Conservation (phyloP, 23 tunicate genomes). For the Halocynthia aurantium region DNA sequence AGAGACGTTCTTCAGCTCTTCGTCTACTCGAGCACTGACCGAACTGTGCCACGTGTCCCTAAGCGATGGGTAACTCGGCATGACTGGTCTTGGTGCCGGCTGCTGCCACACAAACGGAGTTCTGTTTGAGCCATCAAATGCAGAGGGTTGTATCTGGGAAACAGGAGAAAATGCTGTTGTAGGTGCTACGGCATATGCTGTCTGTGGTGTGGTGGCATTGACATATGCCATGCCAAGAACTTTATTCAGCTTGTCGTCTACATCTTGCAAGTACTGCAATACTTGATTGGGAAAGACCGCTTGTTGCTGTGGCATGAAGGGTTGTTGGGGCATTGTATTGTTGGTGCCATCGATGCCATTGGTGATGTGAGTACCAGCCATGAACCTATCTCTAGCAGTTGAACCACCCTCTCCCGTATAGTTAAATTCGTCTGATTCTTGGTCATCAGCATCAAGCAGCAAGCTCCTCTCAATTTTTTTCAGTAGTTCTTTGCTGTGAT, state of each 20-base stretch:
- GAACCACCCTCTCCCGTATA: not conserved
- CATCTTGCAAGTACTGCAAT: constrained; percentile 61
- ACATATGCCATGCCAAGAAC: constrained; percentile 34
- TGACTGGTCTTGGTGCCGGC: not conserved
- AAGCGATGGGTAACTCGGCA: not conserved
- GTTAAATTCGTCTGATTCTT: not conserved
- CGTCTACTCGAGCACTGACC: constrained; percentile 14
- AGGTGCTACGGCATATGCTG: no score
- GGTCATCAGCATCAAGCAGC: constrained; percentile 36
- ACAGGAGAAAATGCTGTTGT: no score
- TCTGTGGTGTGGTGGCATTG: not conserved
- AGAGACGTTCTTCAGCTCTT: constrained; percentile 15
- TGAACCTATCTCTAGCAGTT: not conserved
- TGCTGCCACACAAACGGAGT: not conserved
- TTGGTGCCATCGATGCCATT: not conserved
- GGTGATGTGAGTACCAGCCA: not conserved
- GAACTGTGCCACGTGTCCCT: constrained; percentile 23
- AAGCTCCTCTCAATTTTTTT: constrained; percentile 27
- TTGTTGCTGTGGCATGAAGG: not conserved
- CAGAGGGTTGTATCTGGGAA: no score
- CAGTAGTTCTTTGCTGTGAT: constrained; percentile 29
- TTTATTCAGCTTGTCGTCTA: constrained; percentile 68
- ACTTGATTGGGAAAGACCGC: constrained; percentile 15
- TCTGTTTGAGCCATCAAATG: no score
- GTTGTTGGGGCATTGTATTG: not conserved